Evolutionary conservation across 1,140 invertebrate genomes (phyloP), one percentile per base, ranked within the genome.

Genomic region (Chymomyza costata): DNA sequence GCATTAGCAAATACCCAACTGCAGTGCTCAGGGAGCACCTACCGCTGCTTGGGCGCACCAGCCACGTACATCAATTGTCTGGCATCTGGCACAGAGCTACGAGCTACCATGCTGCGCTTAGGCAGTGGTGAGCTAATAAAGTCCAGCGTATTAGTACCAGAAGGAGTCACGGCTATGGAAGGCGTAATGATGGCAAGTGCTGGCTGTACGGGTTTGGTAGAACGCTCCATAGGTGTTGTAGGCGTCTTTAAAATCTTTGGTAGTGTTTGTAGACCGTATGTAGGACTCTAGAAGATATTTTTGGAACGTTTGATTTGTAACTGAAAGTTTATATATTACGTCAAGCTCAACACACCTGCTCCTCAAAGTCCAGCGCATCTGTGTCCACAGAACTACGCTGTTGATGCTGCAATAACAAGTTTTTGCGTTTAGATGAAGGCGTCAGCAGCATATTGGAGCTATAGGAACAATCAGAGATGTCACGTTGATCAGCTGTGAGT

Each of bases 331-430:
- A 37, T 25, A 1, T 2, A 2, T n/a, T n/a, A 2, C 14, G 6
- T 6, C 3, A 15, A 37, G 34, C 11, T 11, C 6, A 15, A 11
- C 46, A 18, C 73, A 88, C 87, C 66, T 92, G 91, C 71, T 94
- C 93, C 65, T 94, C 91, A 1, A 89, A 87, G 30, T 91, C 92
- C 30, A 93, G 84, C 3, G 90, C 92, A 70, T 95, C 93, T 1
- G 93, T 94, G 71, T 95, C 93, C 85, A 95, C 91, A 0, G 93
- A 94, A 43, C 93, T 94, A 52, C 93, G 86, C 80, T 95, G 93
- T 68, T 94, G 93, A 81, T 95, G 93, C 82, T 94, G 93, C 28
- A 93, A 82, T 47, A 94, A 86, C 8, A 94, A 86, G 63, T 94
- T 92, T 86, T 93, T 91, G 61, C 93, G 87, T 70, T 90, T 89